Base-by-base conservation (phyloP, 2,888 invertebrate genomes). In the Drosophila affinis region DNA sequence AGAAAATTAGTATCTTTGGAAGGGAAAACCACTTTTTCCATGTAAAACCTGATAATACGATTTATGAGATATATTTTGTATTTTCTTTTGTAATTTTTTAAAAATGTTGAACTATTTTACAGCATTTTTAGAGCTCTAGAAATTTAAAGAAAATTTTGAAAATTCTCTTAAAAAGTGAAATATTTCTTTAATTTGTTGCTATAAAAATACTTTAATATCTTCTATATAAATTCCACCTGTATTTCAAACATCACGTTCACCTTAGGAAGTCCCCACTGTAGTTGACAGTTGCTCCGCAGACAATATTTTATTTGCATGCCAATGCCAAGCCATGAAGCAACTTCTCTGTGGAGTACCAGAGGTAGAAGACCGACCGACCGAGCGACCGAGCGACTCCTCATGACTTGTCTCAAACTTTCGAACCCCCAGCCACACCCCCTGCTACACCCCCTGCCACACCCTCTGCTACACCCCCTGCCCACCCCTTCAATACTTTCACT, bases 291-390 rank as follows among this genome's bases (percentile, higher is more conserved):
- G 17, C 29, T 52, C n/a, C 10, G 64, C 45, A 63, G 52, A 63
- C 64, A 51, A 44, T 58, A 34, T 73, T 63, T 73, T 72, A 72
- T 72, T 64, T 63, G 29, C 73, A 71, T 54, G 59, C 32, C 34
- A 70, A n/a, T 52, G 17, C 48, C 47, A 60, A 44, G 7, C 39
- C 29, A 45, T 52, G 44, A 17, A 24, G 29, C 39, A 39, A 18
- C 34, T 39, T 46, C 21, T 14, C 27, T 29, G 63, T 21, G 2
- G 12, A 17, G 6, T 39, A 39, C n/a, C 39, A 39, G 39, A 53
- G 29, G 21, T 32, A 34, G 53, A 32, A 14, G 9, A 56, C 29
- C n/a, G 5, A 9, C 4, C n/a, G 14, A 32, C 12, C 27, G 9
- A 55, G n/a, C n/a, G n/a, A n/a, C 29, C n/a, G 5, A 9, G 3